A percentile compares a stretch with the other conserved stretches of the same genome.
These are phyloP conservation scores for Rhinophrynus dorsalis DNA, from an alignment of 2,797 vertebrate species.

Conservation along the genomic window DNA sequence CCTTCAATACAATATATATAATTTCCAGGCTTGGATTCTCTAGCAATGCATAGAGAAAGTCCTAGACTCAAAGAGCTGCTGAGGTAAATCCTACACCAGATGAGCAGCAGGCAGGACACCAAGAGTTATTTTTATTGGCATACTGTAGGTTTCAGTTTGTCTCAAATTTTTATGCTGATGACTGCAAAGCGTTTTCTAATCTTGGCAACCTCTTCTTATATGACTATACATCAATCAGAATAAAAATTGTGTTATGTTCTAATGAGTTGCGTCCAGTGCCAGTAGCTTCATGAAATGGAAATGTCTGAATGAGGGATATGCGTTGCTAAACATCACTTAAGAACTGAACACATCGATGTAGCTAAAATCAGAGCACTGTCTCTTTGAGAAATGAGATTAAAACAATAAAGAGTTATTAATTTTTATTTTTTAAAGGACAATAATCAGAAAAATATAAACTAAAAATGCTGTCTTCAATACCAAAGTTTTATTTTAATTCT, in stretches of 20 bases:
- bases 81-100: background rate
- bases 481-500: too few relatives aligned
- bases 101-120: background rate
- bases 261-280: constrained; percentile 52
- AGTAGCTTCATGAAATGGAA: constrained; percentile 57
- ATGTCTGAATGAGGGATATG: constrained; percentile 53
- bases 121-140: constrained; percentile 17
- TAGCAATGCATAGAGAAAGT: background rate
- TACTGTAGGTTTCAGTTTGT: constrained; percentile 23
- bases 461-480: background rate
- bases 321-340: constrained; percentile 58
- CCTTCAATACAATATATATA: background rate
- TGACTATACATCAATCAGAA: constrained; percentile 59
- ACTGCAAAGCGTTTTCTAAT: constrained; percentile 54
- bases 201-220: constrained; percentile 58
- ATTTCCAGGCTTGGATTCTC: background rate
- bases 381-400: constrained; percentile 47
- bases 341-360: constrained; percentile 53
- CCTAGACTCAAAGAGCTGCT: background rate
- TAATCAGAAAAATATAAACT: background rate
- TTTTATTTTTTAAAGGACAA: background rate
- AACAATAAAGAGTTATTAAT: constrained; percentile 13
- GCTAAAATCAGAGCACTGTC: constrained; percentile 48
- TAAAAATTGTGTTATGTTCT: constrained; percentile 49
- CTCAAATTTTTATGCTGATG: constrained; percentile 37